Percentiles rank a stretch among this genome's conserved stretches.
These are phyloP conservation scores for Echinops telfairi DNA, from an alignment of 2,113 vertebrate species.

Conservation along the genomic window DNA sequence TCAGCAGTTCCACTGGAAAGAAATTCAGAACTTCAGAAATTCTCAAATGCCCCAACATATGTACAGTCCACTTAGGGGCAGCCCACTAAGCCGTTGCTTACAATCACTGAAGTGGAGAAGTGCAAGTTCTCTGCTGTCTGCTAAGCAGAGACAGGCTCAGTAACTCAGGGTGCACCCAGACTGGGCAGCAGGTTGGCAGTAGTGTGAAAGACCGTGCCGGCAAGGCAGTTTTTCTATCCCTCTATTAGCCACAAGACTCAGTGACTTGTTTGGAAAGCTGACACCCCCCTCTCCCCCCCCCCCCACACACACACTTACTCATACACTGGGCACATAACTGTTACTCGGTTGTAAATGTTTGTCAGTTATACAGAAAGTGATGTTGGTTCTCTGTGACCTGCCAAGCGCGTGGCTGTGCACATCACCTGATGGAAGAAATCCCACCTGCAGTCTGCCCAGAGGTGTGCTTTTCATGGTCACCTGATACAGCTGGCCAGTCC, in stretches of 20 bases:
- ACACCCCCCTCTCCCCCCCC: background rate
- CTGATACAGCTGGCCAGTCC: background rate
- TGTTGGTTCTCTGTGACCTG: background rate
- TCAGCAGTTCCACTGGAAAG: background rate
- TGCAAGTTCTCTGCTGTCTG: background rate
- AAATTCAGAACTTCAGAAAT: constrained; percentile 49
- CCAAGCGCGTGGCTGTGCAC: background rate
- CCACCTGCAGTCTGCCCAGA: background rate
- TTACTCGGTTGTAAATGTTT: constrained; percentile 26
- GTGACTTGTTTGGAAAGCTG: constrained; percentile 15
- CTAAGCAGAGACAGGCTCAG: background rate
- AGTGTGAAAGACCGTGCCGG: background rate
- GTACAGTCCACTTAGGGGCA: background rate
- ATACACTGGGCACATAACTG: background rate
- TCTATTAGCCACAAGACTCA: background rate
- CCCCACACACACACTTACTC: too few species aligned
- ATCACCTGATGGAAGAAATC: background rate
- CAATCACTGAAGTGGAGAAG: background rate
- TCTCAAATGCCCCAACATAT: background rate
- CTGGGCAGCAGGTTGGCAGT: background rate
- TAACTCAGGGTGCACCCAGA: background rate
- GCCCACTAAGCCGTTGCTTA: background rate
- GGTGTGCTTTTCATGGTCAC: background rate
- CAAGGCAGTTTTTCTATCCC: background rate
- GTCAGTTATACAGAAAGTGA: background rate